A percentile compares a stretch with the other conserved stretches of the same genome.
phyloP scores from a whole-genome alignment of 2,113 vertebrate species.

The Panthera tigris region DNA sequence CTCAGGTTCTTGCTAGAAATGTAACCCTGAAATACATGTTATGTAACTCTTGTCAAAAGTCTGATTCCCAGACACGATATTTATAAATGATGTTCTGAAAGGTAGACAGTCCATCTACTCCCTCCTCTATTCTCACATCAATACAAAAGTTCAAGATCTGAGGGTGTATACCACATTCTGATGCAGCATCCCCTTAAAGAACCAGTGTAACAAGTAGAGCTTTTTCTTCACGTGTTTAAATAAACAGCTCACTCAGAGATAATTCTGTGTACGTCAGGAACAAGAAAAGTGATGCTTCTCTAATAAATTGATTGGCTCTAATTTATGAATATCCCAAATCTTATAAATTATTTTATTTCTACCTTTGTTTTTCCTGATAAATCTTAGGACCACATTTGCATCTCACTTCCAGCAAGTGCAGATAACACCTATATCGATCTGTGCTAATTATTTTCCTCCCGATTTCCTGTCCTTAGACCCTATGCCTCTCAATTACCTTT shows the following conservation, averaged over 20 bases:
- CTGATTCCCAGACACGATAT: not conserved
- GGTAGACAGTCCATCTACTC: not conserved
- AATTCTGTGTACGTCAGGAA: not conserved
- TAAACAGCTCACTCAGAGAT: not conserved
- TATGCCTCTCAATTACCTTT: not conserved
- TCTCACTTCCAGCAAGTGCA: not conserved
- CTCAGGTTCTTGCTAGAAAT: not conserved
- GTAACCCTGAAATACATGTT: not conserved
- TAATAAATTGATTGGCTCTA: not conserved
- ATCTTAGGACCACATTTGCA: not conserved
- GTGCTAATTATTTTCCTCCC: not conserved
- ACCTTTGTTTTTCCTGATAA: not conserved
- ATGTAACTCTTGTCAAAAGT: not conserved
- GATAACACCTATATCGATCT: not conserved
- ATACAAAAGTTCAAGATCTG: not conserved
- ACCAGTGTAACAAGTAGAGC: not conserved
- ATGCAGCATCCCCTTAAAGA: not conserved
- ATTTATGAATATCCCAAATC: not conserved
- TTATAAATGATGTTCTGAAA: not conserved
- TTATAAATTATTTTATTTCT: not conserved
- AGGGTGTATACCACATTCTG: not conserved
- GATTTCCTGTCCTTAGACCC: not conserved
- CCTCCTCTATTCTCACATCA: not conserved
- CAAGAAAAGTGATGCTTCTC: not conserved
- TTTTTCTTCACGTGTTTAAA: conserved; percentile 11